Evolutionary conservation across 2,797 vertebrate genomes (phyloP).

Genomic region (Sciurus vulgaris): DNA sequence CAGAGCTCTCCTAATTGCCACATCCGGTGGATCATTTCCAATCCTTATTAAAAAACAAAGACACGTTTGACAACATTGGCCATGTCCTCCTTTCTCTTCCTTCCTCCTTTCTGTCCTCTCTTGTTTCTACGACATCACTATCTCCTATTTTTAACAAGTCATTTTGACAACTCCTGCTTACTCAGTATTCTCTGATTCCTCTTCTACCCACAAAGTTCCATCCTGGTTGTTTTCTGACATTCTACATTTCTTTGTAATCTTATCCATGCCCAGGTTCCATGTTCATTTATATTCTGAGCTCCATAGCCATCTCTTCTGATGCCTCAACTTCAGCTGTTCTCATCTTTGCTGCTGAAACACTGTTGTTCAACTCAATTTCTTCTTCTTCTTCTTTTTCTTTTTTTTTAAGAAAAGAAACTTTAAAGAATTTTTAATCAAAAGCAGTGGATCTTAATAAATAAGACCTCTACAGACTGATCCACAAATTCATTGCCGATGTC

Average conservation of each 20-base stretch:
- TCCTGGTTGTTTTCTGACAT: background rate
- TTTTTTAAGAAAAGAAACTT: background rate
- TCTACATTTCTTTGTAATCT: background rate
- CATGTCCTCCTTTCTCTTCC: background rate
- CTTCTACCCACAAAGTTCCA: background rate
- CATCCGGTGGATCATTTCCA: background rate
- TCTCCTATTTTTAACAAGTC: background rate
- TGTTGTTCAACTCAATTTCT: background rate
- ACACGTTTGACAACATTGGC: background rate
- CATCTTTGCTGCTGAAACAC: background rate
- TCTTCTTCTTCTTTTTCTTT: background rate
- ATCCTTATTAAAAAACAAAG: constrained; percentile 55
- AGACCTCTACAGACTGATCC: background rate
- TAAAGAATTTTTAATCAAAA: background rate
- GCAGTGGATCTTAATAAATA: background rate
- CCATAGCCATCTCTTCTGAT: background rate
- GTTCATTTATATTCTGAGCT: background rate
- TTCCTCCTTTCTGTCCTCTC: background rate
- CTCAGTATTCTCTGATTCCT: constrained; percentile 42
- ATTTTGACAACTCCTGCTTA: background rate
- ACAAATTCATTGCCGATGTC: background rate
- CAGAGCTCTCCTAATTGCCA: constrained; percentile 31
- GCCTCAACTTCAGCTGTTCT: background rate
- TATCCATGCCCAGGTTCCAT: background rate
- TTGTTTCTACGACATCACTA: background rate